phyloP scores from a whole-genome alignment of 1,140 invertebrate genomes.

The Cryptotermes secundus region DNA sequence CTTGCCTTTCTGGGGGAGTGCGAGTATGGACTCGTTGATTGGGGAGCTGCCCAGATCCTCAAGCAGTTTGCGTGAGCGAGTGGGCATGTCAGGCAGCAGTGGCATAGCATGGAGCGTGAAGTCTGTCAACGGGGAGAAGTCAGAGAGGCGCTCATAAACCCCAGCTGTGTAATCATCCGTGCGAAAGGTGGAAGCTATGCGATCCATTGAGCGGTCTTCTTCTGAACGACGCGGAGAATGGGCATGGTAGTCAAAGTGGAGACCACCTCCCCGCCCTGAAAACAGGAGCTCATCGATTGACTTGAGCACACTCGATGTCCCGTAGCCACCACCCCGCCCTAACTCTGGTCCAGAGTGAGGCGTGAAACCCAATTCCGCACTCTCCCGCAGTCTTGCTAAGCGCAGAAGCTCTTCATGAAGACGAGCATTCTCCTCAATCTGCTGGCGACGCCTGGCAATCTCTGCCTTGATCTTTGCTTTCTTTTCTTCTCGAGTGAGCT shows the following conservation, averaged over 20 bases:
- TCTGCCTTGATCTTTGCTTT: constrained; percentile 64
- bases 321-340: constrained; percentile 37
- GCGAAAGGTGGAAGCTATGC: constrained; percentile 55
- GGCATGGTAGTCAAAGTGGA: constrained; percentile 36
- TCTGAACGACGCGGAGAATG: constrained; percentile 44
- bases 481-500: constrained; percentile 57
- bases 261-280: constrained; percentile 38
- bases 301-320: constrained; percentile 50
- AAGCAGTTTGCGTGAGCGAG: constrained; percentile 58
- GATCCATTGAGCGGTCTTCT: constrained; percentile 55
- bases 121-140: constrained; percentile 52
- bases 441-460: constrained; percentile 58
- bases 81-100: constrained; percentile 61
- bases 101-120: constrained; percentile 63
- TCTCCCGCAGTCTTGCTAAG: constrained; percentile 52
- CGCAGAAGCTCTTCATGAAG: constrained; percentile 59
- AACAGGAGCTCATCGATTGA: constrained; percentile 56
- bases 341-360: constrained; percentile 17
- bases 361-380: constrained; percentile 45
- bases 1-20: constrained; percentile 47
- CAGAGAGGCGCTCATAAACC: constrained; percentile 49
- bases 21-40: constrained; percentile 46
- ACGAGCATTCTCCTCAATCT: constrained; percentile 62
- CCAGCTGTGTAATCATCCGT: constrained; percentile 50
- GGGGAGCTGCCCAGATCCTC: constrained; percentile 61